Conservation (phyloP, 2,888 invertebrate genomes). For the Stenchaetothrips biformis region DNA sequence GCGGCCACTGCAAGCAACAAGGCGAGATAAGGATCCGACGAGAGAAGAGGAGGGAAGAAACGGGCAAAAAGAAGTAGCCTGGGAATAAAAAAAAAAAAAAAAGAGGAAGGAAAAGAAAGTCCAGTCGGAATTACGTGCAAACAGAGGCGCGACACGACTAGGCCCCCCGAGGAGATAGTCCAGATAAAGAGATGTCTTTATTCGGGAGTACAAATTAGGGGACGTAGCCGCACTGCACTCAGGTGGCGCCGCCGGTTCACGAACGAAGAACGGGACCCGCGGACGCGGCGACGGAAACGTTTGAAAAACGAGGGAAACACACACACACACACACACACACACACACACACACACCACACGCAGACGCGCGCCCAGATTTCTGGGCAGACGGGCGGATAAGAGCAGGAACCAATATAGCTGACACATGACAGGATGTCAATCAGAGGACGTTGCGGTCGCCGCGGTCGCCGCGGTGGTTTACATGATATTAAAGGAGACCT, state of each 20-base stretch:
- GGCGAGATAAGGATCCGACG: background rate
- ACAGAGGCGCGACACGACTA: background rate
- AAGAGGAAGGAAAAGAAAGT: background rate
- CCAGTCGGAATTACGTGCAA: slow-evolving; percentile 5
- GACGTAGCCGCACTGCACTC: background rate
- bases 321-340: too few relatives aligned
- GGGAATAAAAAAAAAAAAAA: background rate
- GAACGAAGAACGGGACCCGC: too few relatives aligned
- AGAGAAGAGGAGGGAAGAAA: background rate
- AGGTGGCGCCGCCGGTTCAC: too few relatives aligned
- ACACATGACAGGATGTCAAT: slow-evolving; percentile 22
- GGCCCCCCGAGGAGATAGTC: background rate
- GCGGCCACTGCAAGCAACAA: background rate
- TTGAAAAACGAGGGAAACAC: too few relatives aligned
- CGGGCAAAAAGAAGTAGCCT: background rate
- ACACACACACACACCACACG: background rate
- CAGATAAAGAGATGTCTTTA: slow-evolving; percentile 20
- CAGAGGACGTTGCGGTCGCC: background rate
- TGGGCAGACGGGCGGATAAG: background rate
- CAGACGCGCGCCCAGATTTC: background rate
- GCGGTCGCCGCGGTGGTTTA: background rate
- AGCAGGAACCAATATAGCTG: slow-evolving; percentile 12
- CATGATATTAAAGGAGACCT: slow-evolving; percentile 17
- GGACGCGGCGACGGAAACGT: too few relatives aligned
- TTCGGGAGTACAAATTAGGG: slow-evolving; percentile 7